Conservation (phyloP, 1,140 invertebrate species). For the Dufourea novaeangliae region DNA sequence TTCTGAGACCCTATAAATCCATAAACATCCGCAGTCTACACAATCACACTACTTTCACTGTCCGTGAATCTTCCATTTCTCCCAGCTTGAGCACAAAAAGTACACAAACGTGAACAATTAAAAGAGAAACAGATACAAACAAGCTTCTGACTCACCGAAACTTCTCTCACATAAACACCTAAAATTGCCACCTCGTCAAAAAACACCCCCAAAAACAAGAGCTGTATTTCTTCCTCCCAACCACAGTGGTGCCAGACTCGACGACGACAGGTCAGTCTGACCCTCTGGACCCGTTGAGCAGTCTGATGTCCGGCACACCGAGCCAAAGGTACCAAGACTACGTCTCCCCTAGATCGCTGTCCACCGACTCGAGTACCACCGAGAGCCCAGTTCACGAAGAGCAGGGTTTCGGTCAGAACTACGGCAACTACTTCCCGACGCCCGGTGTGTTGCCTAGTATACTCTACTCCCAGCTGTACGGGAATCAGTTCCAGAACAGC, state of each 20-base stretch:
- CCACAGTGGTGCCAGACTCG: constrained; percentile 87
- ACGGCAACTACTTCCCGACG: constrained; percentile 85
- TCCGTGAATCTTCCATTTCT: too few species aligned
- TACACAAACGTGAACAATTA: too few species aligned
- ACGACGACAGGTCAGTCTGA: constrained; percentile 85
- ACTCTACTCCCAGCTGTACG: constrained; percentile 91
- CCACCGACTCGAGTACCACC: constrained; percentile 90
- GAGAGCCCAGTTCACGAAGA: constrained; percentile 92
- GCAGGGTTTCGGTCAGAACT: constrained; percentile 84
- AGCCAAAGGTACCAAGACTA: constrained; percentile 79
- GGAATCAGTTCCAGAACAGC: constrained; percentile 89
- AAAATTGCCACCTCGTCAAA: too few species aligned
- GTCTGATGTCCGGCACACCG: constrained; percentile 81
- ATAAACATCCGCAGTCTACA: too few species aligned
- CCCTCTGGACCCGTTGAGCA: constrained; percentile 88
- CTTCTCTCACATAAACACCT: too few species aligned
- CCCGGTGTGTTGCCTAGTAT: constrained; percentile 88
- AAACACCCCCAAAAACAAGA: background rate
- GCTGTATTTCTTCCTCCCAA: constrained; percentile 15
- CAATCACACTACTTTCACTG: too few species aligned
- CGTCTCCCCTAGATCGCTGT: constrained; percentile 86
- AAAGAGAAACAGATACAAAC: too few species aligned
- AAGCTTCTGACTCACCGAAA: too few species aligned
- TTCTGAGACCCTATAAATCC: too few species aligned
- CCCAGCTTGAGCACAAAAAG: too few species aligned